Percentiles rank a stretch among this genome's conserved stretches.
phyloP scores from a whole-genome alignment of 2,888 invertebrate species.

The Ditula angustiorana region DNA sequence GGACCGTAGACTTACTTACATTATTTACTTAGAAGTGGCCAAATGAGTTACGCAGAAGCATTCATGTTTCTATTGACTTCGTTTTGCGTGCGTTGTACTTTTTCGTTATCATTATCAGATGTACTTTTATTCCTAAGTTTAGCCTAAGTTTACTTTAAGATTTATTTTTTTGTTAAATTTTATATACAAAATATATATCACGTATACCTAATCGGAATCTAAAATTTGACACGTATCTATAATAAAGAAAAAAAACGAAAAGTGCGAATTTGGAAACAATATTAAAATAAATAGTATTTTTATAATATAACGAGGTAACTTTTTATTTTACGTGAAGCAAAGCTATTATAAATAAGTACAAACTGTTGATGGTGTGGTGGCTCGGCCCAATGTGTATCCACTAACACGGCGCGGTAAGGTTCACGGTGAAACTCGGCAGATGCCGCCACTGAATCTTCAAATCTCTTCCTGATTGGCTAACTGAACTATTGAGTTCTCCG shows the following conservation, averaged over 20 bases:
- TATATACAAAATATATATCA: slow-evolving; percentile 44
- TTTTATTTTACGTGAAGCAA: slow-evolving; percentile 65
- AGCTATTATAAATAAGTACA: slow-evolving; percentile 77
- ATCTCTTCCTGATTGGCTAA: slow-evolving; percentile 7
- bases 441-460: not conserved
- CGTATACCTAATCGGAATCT: slow-evolving; percentile 26
- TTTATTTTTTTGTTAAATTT: slow-evolving; percentile 52
- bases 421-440: slow-evolving; percentile 9
- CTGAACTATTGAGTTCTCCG: not conserved
- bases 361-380: slow-evolving; percentile 67
- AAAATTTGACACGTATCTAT: slow-evolving; percentile 36
- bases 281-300: slow-evolving; percentile 77
- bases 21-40: slow-evolving; percentile 16
- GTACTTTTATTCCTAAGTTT: slow-evolving; percentile 56
- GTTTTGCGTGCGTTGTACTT: slow-evolving; percentile 56
- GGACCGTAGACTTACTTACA: slow-evolving; percentile 22
- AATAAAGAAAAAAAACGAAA: slow-evolving; percentile 53
- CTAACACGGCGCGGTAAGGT: slow-evolving; percentile 55
- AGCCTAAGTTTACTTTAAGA: slow-evolving; percentile 55
- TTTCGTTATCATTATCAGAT: slow-evolving; percentile 37
- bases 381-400: slow-evolving; percentile 72
- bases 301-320: slow-evolving; percentile 71
- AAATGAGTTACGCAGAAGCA: slow-evolving; percentile 2
- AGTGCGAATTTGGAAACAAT: slow-evolving; percentile 73
- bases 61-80: slow-evolving; percentile 4